Evolutionary conservation across 2,888 invertebrate species (phyloP), one percentile per base, ranked within the genome.

Genomic region (Pachymerium ferrugineum): DNA sequence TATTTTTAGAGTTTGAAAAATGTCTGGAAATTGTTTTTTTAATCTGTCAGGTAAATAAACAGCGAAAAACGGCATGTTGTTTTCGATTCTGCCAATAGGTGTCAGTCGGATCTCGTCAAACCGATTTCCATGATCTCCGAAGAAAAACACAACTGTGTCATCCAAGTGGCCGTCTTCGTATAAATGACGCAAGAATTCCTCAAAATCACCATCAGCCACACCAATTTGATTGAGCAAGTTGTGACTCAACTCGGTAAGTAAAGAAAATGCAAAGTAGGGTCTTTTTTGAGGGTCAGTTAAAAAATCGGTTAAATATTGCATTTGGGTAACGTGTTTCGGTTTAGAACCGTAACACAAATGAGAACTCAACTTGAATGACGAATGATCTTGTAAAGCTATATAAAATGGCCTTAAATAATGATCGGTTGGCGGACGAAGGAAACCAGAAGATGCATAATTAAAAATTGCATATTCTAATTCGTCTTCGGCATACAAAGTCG

Each of bases 401-500:
- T 90, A 87, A 79, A 91, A 89, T 0, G 92, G 90, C 42, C 90
- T 87, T 75, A 90, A 85, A 80, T 93, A 94, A 80, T 92, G 93
- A 81, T 96, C 93, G 0, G 94, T 92, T 0, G 96, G 94, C 73
- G 88, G 87, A n/a, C 85, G 84, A 0, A 83, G 83, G 79, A 96
- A 96, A 0, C 95, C 95, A 2, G 85, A 84, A 78, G 90, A 90
- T 30, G 87, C 83, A 79, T 89, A 94, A 80, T 92, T 92, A 80
- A 96, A 96, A 1, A 91, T 88, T 0, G 90, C 90, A 81, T 94
- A 88, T 77, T 83, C 83, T 0, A 90, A 89, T 0, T 90, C 88
- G 80, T 97, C 96, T 84, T 97, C 96, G 0, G 88, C 92, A 76
- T 90, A 90, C 0, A 89, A 86, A 0, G 96, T 95, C 71, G 87